A percentile compares a stretch with the other conserved stretches of the same genome.
Evolutionary conservation across 2,888 invertebrate species (phyloP).

Genomic region (Drosophila flavopinicola): DNA sequence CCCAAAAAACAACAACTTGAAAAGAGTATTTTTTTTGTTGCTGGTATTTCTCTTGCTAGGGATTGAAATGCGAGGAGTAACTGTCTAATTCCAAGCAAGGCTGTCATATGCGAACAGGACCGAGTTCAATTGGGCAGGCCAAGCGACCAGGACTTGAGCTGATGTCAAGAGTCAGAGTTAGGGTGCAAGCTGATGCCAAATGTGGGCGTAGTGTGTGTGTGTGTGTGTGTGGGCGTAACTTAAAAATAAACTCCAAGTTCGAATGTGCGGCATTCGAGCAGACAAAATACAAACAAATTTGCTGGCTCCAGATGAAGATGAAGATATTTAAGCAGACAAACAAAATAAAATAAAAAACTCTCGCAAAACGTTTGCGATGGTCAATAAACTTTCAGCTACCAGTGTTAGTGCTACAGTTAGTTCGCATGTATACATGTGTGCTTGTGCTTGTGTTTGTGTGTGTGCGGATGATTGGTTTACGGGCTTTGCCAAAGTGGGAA

Average conservation of each 20-base stretch:
- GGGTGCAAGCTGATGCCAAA: slow-evolving; percentile 16
- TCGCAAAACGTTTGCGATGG: slow-evolving; percentile 42
- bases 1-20: slow-evolving; percentile 3
- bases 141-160: slow-evolving; percentile 30
- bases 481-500: slow-evolving; percentile 14
- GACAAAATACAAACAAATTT: slow-evolving; percentile 74
- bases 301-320: slow-evolving; percentile 49
- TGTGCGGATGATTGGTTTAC: slow-evolving; percentile 35
- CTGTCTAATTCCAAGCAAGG: slow-evolving; percentile 36
- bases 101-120: slow-evolving; percentile 32
- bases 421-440: slow-evolving; percentile 21
- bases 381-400: slow-evolving; percentile 54
- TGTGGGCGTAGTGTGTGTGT: slow-evolving; percentile 7
- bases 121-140: slow-evolving; percentile 48
- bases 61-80: slow-evolving; percentile 12
- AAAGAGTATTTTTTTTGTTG: slow-evolving; percentile 6
- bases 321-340: slow-evolving; percentile 68
- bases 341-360: slow-evolving; percentile 41
- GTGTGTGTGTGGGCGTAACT: slow-evolving; percentile 29
- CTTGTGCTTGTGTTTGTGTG: slow-evolving; percentile 7
- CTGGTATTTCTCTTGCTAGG: background rate
- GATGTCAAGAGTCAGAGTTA: slow-evolving; percentile 28
- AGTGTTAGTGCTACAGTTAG: slow-evolving; percentile 1
- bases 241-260: slow-evolving; percentile 67
- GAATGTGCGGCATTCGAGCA: slow-evolving; percentile 44